These are phyloP conservation scores for Eristalinus sepulchralis DNA, from an alignment of 2,888 invertebrate genomes.

Conservation along the genomic window DNA sequence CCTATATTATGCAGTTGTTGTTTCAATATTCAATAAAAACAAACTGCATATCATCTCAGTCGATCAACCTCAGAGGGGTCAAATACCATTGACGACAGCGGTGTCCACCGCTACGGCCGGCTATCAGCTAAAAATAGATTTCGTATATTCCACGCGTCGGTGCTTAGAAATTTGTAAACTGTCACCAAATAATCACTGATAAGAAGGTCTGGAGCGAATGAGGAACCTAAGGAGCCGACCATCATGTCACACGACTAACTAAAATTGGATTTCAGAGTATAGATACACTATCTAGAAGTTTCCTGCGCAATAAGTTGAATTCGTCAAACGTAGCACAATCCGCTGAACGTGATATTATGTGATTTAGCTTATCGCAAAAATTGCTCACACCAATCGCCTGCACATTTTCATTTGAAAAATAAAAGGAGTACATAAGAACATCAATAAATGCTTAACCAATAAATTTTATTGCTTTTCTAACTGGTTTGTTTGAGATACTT, in stretches of 20 bases:
- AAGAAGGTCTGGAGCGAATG: neutral
- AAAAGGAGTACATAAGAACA: neutral
- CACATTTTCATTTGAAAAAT: neutral
- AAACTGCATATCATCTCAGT: constrained; percentile 29
- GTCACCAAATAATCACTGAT: constrained; percentile 33
- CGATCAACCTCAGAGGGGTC: constrained; percentile 52
- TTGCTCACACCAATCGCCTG: neutral
- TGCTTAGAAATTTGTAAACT: constrained; percentile 38
- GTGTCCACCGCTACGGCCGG: constrained; percentile 20
- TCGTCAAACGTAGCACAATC: constrained; percentile 14
- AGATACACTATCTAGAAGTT: neutral
- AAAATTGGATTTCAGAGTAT: neutral
- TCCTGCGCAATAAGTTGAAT: constrained; percentile 48
- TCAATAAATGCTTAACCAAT: neutral
- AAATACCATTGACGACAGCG: constrained; percentile 55
- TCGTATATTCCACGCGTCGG: neutral
- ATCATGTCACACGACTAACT: neutral
- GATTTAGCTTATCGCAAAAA: constrained; percentile 49
- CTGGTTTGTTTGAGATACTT: constrained; percentile 73
- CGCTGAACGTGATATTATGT: constrained; percentile 62
- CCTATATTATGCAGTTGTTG: constrained; percentile 32
- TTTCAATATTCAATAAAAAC: constrained; percentile 30
- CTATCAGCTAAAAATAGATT: constrained; percentile 49
- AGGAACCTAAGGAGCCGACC: neutral
- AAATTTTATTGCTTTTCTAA: neutral